Evolutionary conservation across 2,797 vertebrate species (phyloP), one percentile per base, ranked within the genome.

Genomic region (Lutjanus campechanus): DNA sequence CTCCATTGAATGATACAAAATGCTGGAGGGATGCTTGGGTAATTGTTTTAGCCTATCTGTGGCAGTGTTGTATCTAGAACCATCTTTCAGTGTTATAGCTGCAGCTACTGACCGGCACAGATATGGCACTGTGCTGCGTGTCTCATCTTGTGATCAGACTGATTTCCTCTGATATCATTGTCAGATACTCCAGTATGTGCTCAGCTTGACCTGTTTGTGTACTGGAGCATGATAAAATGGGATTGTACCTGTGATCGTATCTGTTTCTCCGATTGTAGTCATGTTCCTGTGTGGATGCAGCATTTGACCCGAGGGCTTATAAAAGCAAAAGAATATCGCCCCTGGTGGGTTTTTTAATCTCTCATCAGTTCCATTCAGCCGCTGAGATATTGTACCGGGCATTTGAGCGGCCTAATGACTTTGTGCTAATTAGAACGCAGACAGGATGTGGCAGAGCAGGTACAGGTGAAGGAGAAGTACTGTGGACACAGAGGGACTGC

Each of bases 401-500:
- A 63, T 73, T 40, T 47, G 65, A 81, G 82, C 74, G 75, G 46
- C 64, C 55, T 84, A 80, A 86, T 84, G 84, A 76, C 73, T 63
- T 29, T 50, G 74, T 69, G 84, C 81, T 93, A 91, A 91, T 92
- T 88, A 89, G 79, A 85, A 84, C 69, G 69, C 70, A 76, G 85
- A 83, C 75, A 84, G 84, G 84, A 91, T 79, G 78, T 79, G 83
- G 76, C 79, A 79, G 86, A 87, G 82, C 79, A 76, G 83, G 85
- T 87, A 71, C 54, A 89, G 77, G 81, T 89, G 86, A 86, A 89
- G 87, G 87, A 90, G 86, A 90, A 73, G 54, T 17, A 54, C 59
- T 61, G 76, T 78, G 83, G 79, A 79, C 79, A 77, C 80, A 59
- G 61, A 55, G 68, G 56, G 79, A 84, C 79, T 68, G 76, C 65